Evolutionary conservation across 2,888 invertebrate species (phyloP).

Genomic region (Priocnemis perturbator): DNA sequence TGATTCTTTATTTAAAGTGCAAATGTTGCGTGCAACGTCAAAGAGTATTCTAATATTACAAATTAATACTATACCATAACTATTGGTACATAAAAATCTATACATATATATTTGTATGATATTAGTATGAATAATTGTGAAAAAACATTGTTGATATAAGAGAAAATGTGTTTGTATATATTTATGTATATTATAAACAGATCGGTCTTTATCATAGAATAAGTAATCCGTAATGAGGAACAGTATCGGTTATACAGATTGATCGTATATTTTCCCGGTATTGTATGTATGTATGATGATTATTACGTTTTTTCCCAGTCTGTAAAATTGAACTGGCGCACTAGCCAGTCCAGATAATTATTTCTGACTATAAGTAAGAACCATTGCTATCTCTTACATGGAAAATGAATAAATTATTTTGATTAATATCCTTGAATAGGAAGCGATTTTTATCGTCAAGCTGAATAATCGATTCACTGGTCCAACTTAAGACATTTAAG

Average conservation of each 20-base stretch:
- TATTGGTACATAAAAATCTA: conserved; percentile 51
- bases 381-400: too few relatives aligned
- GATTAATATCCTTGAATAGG: too few relatives aligned
- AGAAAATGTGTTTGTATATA: conserved; percentile 66
- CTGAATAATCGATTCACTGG: conserved; percentile 43
- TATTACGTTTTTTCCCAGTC: conserved; percentile 7
- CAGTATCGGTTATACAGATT: conserved; percentile 53
- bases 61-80: conserved; percentile 63
- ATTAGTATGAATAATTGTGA: conserved; percentile 50
- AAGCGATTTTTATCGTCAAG: neutral
- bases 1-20: conserved; percentile 72
- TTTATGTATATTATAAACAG: conserved; percentile 61
- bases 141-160: conserved; percentile 58
- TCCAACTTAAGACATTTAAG: conserved; percentile 43
- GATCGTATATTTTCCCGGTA: conserved; percentile 12
- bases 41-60: conserved; percentile 70
- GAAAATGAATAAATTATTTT: too few relatives aligned
- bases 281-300: conserved; percentile 17
- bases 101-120: conserved; percentile 52
- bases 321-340: neutral
- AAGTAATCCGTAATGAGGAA: conserved; percentile 41
- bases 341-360: neutral
- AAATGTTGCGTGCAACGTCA: conserved; percentile 68
- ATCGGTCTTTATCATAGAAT: conserved; percentile 52
- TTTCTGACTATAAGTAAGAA: neutral